phyloP scores from a whole-genome alignment of 2,888 invertebrate species.

The Perizoma flavofasciatum region DNA sequence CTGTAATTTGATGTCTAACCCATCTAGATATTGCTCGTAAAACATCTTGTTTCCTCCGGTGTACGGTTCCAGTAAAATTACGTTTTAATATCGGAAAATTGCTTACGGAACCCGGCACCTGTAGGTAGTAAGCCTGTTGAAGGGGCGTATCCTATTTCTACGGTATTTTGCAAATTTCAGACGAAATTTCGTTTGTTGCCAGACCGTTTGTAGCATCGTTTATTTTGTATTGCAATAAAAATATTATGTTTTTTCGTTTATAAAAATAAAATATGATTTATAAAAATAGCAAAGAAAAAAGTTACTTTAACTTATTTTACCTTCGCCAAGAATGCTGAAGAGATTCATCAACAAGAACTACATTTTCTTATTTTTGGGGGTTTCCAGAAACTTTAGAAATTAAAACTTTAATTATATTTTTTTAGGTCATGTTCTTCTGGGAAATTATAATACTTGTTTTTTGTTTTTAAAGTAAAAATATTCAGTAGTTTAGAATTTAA shows the following conservation, averaged over 20 bases:
- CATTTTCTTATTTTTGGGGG: too few species aligned
- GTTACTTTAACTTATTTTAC: too few species aligned
- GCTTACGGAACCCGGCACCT: slow-evolving; percentile 21
- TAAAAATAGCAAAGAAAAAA: too few species aligned
- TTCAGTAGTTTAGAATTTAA: too few species aligned
- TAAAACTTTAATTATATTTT: too few species aligned
- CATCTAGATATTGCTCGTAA: slow-evolving; percentile 31
- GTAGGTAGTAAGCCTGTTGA: slow-evolving; percentile 3
- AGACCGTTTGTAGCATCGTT: neutral
- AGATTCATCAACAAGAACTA: too few species aligned
- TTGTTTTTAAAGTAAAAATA: too few species aligned
- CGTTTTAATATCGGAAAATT: slow-evolving; percentile 37
- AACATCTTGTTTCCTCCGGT: slow-evolving; percentile 32
- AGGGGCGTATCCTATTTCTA: slow-evolving; percentile 7
- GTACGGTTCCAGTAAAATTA: slow-evolving; percentile 34
- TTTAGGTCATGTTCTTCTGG: too few species aligned
- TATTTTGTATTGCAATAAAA: slow-evolving; percentile 8
- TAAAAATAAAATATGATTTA: too few species aligned
- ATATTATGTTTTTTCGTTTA: neutral
- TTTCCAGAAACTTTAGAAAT: too few species aligned
- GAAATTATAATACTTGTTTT: too few species aligned
- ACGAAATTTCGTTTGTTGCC: slow-evolving; percentile 2
- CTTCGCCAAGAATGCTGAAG: too few species aligned
- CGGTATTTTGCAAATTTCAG: slow-evolving; percentile 10
- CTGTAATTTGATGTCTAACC: slow-evolving; percentile 17